phyloP scores from a whole-genome alignment of 2,888 invertebrate species.

The Meganola albula region DNA sequence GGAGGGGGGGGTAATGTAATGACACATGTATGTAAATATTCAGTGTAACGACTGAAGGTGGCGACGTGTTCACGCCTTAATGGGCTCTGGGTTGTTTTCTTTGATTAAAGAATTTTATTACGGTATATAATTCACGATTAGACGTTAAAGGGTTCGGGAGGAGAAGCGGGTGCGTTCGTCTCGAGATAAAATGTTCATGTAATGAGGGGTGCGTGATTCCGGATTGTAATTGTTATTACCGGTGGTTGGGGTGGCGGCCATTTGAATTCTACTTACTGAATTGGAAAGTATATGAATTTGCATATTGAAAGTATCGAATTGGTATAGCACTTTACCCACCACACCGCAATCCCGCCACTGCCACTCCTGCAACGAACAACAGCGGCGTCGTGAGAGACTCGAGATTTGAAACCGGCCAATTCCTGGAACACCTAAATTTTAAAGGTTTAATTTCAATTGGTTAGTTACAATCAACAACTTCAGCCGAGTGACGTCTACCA shows the following conservation, averaged over 20 bases:
- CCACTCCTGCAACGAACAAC: too few relatives aligned
- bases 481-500: too few relatives aligned
- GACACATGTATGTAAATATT: slow-evolving; percentile 78
- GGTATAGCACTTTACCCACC: too few relatives aligned
- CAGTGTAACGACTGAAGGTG: slow-evolving; percentile 70
- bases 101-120: slow-evolving; percentile 79
- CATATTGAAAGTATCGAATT: slow-evolving; percentile 14
- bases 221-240: slow-evolving; percentile 70
- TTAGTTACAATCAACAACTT: too few relatives aligned
- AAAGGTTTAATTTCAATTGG: too few relatives aligned
- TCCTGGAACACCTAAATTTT: too few relatives aligned
- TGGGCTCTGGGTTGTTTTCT: slow-evolving; percentile 74
- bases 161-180: slow-evolving; percentile 43
- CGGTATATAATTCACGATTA: slow-evolving; percentile 76
- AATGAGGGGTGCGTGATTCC: slow-evolving; percentile 73
- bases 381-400: too few relatives aligned
- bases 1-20: slow-evolving; percentile 52
- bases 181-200: slow-evolving; percentile 66
- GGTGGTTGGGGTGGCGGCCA: slow-evolving; percentile 23
- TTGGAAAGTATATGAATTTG: slow-evolving; percentile 19
- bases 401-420: too few relatives aligned
- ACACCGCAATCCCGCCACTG: too few relatives aligned
- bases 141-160: slow-evolving; percentile 67
- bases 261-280: slow-evolving; percentile 34
- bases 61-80: slow-evolving; percentile 72